Conservation (phyloP, 1,140 invertebrate species). For the Melitaea cinxia region DNA sequence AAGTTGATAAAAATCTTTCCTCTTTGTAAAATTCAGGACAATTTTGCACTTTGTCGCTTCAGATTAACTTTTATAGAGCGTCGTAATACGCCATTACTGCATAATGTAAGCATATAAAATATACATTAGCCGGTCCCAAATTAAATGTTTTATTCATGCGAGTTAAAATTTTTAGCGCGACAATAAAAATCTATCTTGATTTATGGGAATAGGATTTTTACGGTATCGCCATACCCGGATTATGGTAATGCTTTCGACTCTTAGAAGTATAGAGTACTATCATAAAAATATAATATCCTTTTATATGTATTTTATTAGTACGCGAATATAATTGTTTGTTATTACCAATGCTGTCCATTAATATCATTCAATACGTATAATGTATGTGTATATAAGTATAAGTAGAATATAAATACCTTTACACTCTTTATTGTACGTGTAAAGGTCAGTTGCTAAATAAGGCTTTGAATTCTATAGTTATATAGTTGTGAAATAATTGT, state of each 20-base stretch:
- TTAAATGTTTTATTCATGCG: conserved; percentile 64
- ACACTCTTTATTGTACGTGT: too few relatives aligned
- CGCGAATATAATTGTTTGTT: neutral
- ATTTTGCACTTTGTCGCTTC: conserved; percentile 33
- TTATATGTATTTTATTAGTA: neutral
- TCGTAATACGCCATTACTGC: conserved; percentile 30
- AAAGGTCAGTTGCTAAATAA: too few relatives aligned
- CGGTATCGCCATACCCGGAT: conserved; percentile 27
- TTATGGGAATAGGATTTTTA: conserved; percentile 44
- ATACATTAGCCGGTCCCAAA: conserved; percentile 46
- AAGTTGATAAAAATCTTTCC: neutral
- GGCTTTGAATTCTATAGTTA: too few relatives aligned
- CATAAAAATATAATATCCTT: too few relatives aligned
- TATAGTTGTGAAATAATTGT: too few relatives aligned
- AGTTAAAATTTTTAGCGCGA: conserved; percentile 52
- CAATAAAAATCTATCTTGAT: conserved; percentile 50
- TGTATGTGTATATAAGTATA: too few relatives aligned
- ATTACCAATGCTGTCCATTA: too few relatives aligned
- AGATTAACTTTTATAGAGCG: conserved; percentile 31
- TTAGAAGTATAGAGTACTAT: conserved; percentile 8
- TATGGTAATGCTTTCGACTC: conserved; percentile 36
- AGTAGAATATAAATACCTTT: too few relatives aligned
- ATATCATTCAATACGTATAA: too few relatives aligned
- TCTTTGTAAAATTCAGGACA: neutral
- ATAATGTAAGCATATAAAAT: conserved; percentile 36